phyloP scores from a whole-genome alignment of 2,113 vertebrate genomes.

The Heterochromis multidens region DNA sequence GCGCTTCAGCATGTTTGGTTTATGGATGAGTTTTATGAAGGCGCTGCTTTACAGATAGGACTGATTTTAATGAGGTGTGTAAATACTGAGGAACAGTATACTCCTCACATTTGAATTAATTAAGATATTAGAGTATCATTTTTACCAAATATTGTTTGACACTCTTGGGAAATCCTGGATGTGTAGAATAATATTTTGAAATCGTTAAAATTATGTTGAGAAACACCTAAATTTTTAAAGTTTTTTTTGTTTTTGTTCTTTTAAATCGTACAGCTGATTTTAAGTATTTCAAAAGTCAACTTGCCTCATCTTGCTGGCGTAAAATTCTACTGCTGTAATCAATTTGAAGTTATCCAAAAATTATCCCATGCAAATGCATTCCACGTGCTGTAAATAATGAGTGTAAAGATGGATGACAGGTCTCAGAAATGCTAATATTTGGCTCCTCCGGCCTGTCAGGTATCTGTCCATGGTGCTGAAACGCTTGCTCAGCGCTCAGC shows the following conservation, averaged over 20 bases:
- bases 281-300: background rate
- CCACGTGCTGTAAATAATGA: conserved; percentile 49
- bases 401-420: conserved; percentile 33
- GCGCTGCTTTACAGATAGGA: background rate
- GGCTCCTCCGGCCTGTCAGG: conserved; percentile 21
- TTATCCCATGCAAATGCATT: conserved; percentile 39
- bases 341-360: conserved; percentile 3
- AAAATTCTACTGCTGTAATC: background rate
- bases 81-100: background rate
- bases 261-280: background rate
- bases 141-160: background rate
- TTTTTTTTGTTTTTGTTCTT: no score
- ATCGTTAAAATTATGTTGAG: background rate
- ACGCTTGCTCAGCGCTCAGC: conserved; percentile 34
- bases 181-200: background rate
- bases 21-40: conserved; percentile 3
- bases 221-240: background rate
- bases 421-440: conserved; percentile 51
- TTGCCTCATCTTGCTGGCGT: background rate
- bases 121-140: background rate
- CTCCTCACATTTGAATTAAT: background rate
- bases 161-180: background rate
- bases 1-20: conserved; percentile 26
- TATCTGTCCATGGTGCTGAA: conserved; percentile 79
- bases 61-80: background rate